These are phyloP conservation scores for Lycaon pictus DNA, from an alignment of 2,113 vertebrate species.

Conservation along the genomic window DNA sequence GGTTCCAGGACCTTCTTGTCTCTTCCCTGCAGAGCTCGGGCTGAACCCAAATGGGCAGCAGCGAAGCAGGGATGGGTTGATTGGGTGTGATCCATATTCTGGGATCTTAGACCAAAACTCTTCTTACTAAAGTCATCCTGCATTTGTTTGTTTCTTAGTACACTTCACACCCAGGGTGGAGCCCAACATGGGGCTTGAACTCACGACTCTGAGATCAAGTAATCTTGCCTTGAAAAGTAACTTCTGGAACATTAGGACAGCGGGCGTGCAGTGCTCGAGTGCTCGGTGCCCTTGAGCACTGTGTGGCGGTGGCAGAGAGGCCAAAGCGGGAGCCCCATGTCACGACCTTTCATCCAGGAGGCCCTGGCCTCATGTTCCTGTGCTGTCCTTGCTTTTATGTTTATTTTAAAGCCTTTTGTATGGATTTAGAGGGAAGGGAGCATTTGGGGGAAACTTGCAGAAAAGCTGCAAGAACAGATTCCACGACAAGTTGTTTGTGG, in stretches of 20 bases:
- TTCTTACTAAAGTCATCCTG: not conserved
- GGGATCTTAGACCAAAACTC: not conserved
- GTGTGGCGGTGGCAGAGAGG: not conserved
- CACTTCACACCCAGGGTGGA: not conserved
- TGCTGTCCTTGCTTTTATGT: not conserved
- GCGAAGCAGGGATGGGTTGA: not conserved
- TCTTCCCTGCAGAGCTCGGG: not conserved
- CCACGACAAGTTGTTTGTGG: not conserved
- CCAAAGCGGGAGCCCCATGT: not conserved
- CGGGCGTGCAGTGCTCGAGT: too few relatives aligned
- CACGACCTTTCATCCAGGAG: not conserved
- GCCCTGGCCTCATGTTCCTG: not conserved
- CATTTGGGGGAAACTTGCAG: too few relatives aligned
- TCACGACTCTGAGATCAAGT: not conserved
- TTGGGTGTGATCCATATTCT: not conserved
- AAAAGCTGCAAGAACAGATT: not conserved
- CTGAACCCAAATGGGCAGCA: not conserved
- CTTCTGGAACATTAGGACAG: not conserved
- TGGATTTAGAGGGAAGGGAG: not conserved
- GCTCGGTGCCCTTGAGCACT: not conserved
- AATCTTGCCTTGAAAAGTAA: not conserved
- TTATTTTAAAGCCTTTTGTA: not conserved
- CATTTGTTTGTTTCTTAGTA: not conserved
- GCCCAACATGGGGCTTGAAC: not conserved
- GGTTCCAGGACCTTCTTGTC: too few relatives aligned